Percentiles rank a stretch among this genome's conserved stretches.
phyloP scores from a whole-genome alignment of 2,888 invertebrate species.

The Himalopsyche japonica region DNA sequence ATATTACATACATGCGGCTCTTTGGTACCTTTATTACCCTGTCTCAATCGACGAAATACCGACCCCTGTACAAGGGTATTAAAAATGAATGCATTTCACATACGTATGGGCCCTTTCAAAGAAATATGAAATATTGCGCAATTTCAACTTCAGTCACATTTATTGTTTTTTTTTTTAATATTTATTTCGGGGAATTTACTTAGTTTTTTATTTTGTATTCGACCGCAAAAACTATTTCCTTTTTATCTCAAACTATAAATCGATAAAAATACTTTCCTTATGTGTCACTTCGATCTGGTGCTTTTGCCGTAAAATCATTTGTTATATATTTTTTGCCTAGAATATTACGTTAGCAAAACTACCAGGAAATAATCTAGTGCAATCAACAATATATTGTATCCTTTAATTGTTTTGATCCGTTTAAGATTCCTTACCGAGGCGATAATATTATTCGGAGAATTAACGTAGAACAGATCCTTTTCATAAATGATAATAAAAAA shows the following conservation, averaged over 20 bases:
- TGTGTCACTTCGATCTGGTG: neutral
- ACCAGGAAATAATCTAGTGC: neutral
- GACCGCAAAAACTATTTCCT: neutral
- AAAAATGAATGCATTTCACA: too few relatives aligned
- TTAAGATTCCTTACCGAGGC: neutral
- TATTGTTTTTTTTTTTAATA: neutral
- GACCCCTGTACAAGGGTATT: too few relatives aligned
- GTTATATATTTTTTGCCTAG: neutral
- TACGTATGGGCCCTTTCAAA: too few relatives aligned
- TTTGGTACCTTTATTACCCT: too few relatives aligned
- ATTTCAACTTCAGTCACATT: too few relatives aligned
- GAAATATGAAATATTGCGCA: too few relatives aligned
- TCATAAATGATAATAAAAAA: too few relatives aligned
- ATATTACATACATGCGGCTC: too few relatives aligned
- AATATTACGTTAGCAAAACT: neutral
- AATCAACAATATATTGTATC: neutral
- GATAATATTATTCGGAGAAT: neutral
- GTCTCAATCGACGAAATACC: too few relatives aligned
- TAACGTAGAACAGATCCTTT: too few relatives aligned
- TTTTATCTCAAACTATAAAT: neutral
- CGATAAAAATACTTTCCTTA: neutral
- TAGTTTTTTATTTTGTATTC: neutral
- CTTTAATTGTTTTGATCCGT: neutral
- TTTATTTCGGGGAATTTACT: neutral
- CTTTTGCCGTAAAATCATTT: neutral